Evolutionary conservation across 2,888 invertebrate genomes (phyloP), one percentile per base, ranked within the genome.

Genomic region (Cryptocephalus moraei): DNA sequence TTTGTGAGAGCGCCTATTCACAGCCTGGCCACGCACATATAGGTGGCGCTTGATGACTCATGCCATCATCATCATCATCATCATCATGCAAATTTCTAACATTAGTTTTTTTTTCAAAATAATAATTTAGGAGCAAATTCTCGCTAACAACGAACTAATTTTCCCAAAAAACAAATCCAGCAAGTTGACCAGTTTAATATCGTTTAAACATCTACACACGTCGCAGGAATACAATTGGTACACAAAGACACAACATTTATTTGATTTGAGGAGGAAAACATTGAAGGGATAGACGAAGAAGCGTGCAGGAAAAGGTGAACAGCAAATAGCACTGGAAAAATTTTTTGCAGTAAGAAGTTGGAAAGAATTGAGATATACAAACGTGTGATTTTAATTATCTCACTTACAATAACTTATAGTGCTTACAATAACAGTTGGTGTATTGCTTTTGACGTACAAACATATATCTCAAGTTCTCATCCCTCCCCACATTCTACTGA

Each of bases 11-110:
- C 63, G 67, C 67, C 69, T 68, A 67, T 77, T 79, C 80, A 80
- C 80, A 80, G 80, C 80, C 79, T 80, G 78, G 80, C 80, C 80
- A 80, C 80, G 80, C 80, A 71, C 69, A 67, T 62, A 50, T 44
- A 47, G 53, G 59, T 65, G 60, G 60, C 61, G 59, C 57, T 56
- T 43, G 56, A 54, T 54, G 56, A 61, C 57, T 56, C 57, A 60
- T 57, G 58, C 58, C 60, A 58, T 58, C 53, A 63, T 36, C n/a
- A 12, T 36, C 36, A n/a, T 34, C 34, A 36, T 36, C 12, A 36
- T 36, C 36, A 36, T 11, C 36, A 36, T 36, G 36, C 36, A 36
- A 36, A 36, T 11, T 36, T 36, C 12, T 22, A 22, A 22, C 22
- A 22, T 22, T 22, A 22, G 22, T 22, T 22, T 22, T 22, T 22